Conservation (phyloP, 2,888 invertebrate genomes). For the Plutella xylostella region DNA sequence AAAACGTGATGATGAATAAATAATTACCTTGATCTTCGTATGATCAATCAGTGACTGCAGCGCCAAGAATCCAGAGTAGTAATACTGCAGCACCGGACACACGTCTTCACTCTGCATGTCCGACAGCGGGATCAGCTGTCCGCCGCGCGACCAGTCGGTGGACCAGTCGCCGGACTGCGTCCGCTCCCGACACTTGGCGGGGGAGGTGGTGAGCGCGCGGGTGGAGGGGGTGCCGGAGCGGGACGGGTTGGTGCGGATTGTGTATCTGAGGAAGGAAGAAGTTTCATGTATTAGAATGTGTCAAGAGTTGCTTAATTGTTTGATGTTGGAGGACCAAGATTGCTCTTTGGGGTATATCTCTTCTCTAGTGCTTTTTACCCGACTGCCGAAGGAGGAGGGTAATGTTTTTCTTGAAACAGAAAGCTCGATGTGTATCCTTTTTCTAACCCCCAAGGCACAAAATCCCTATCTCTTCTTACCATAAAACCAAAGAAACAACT, state of each 20-base stretch:
- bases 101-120: slow-evolving; percentile 77
- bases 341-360: neutral
- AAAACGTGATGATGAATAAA: too few relatives aligned
- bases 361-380: neutral
- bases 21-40: slow-evolving; percentile 78
- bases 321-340: too few relatives aligned
- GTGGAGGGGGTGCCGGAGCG: slow-evolving; percentile 75
- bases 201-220: slow-evolving; percentile 72
- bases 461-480: too few relatives aligned
- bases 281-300: neutral
- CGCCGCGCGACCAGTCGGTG: slow-evolving; percentile 67
- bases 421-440: too few relatives aligned
- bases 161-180: slow-evolving; percentile 68
- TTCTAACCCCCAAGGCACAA: too few relatives aligned
- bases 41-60: slow-evolving; percentile 78
- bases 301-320: neutral
- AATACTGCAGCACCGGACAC: slow-evolving; percentile 82
- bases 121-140: slow-evolving; percentile 51
- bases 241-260: slow-evolving; percentile 80
- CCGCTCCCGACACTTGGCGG: slow-evolving; percentile 76
- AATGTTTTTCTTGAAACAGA: neutral
- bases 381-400: too few relatives aligned
- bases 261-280: slow-evolving; percentile 66
- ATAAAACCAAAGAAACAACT: too few relatives aligned
- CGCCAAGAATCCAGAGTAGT: slow-evolving; percentile 80